Base-by-base conservation (phyloP, 2,888 invertebrate genomes). In the Tipula vernalis region DNA sequence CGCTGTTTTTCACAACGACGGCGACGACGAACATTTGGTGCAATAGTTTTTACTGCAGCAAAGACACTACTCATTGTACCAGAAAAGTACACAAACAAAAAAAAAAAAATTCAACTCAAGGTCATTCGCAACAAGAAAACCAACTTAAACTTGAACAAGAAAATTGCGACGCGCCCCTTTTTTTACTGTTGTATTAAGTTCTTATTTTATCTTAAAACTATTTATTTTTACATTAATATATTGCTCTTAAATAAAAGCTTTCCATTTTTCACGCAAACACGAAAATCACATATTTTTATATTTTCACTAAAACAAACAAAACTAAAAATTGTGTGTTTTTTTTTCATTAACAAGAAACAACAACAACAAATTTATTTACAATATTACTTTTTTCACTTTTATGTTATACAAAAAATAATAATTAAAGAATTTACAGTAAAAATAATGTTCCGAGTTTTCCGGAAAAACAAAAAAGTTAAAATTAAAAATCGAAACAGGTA, bases 1-100 rank as follows among this genome's bases (percentile, higher is more conserved):
- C 93, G 92, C 90, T 94, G 94, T 89, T 94, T 94, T 88, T 94
- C 94, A 91, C 94, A 94, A 87, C 94, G 93, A 87, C 94, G 92
- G 86, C 93, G 92, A 85, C 94, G 93, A 57, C 94, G 93, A 88
- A 93, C 93, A 88, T 93, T 93, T 36, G 94, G 94, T 85, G 94
- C 93, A 88, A 95, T 93, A 39, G 94, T 94, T 91, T 95, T 95
- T 91, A 95, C 94, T 89, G 93, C 92, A 88, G 92, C 91, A 88
- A 94, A 90, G 93, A 94, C 94, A 83, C 94, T 93, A 90, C 93
- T 94, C 93, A 94, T 94, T 84, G 84, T 84, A 84, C 10, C n/a
- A 5, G 4, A 71, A 28, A 28, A 12, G n/a, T 28, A 28, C 28
- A 28, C 28, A 28, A 39, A 39, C 1, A 39, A 39, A 39, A 39